These are phyloP conservation scores for Theocolax elegans DNA, from an alignment of 1,140 invertebrate species.

Conservation along the genomic window DNA sequence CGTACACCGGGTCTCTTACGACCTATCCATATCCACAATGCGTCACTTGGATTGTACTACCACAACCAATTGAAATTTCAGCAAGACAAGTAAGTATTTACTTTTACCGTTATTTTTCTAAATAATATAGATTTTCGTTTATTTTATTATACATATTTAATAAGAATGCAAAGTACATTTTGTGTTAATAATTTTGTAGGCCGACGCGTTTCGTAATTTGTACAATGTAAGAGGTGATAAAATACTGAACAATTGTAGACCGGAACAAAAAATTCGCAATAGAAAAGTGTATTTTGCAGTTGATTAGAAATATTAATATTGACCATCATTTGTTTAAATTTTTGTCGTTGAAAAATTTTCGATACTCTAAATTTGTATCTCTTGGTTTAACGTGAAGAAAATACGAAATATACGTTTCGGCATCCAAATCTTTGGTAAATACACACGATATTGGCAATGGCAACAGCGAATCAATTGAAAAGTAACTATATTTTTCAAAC, in stretches of 20 bases:
- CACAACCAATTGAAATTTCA: conserved; percentile 77
- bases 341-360: too few species aligned
- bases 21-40: conserved; percentile 77
- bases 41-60: conserved; percentile 81
- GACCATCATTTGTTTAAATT: conserved; percentile 5
- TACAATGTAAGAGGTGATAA: neutral
- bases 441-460: neutral
- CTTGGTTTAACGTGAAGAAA: neutral
- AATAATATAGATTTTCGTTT: too few species aligned
- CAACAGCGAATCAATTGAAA: conserved; percentile 29
- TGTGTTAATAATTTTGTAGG: neutral
- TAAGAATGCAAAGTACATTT: neutral
- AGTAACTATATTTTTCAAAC: neutral
- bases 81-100: conserved; percentile 71
- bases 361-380: too few species aligned
- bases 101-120: neutral
- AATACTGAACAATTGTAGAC: conserved; percentile 8
- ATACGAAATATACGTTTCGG: too few species aligned
- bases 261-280: conserved; percentile 20
- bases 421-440: neutral
- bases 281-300: conserved; percentile 16
- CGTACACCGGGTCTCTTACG: conserved; percentile 79
- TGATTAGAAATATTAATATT: neutral
- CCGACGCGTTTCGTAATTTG: conserved; percentile 5
- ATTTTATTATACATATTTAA: neutral